Evolutionary conservation across 2,113 vertebrate genomes (phyloP).

Genomic region (Cyanoramphus novaezelandiae): DNA sequence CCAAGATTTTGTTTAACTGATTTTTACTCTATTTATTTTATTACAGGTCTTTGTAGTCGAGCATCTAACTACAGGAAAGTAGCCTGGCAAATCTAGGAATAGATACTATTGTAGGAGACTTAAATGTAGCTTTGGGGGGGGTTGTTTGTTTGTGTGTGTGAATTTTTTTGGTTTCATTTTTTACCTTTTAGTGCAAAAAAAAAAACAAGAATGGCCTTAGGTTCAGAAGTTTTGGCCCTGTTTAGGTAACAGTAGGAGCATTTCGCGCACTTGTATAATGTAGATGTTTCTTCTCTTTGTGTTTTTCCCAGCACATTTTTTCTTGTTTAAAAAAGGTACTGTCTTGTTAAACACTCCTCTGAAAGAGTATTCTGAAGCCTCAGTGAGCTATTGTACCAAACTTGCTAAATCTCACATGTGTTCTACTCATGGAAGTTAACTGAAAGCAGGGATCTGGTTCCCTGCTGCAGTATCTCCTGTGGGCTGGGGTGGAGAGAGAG

Average conservation of each 20-base stretch:
- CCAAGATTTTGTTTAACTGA: slow-evolving; percentile 70
- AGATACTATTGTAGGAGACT: slow-evolving; percentile 45
- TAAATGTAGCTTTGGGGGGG: slow-evolving; percentile 25
- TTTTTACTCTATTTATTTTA: slow-evolving; percentile 84
- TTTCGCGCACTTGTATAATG: slow-evolving; percentile 60
- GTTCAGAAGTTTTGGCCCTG: slow-evolving; percentile 65
- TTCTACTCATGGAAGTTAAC: slow-evolving; percentile 45
- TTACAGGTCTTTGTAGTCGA: slow-evolving; percentile 75
- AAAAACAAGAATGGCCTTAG: slow-evolving; percentile 50
- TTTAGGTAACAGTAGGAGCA: slow-evolving; percentile 31
- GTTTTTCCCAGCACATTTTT: slow-evolving; percentile 60
- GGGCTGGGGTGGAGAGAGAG: background rate
- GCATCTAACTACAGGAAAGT: slow-evolving; percentile 69
- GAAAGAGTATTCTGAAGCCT: slow-evolving; percentile 68
- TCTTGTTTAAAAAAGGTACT: slow-evolving; percentile 61
- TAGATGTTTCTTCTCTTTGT: slow-evolving; percentile 45
- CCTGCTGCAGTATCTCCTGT: background rate
- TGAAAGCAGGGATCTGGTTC: slow-evolving; percentile 38
- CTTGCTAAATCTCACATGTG: background rate
- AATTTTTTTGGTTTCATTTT: slow-evolving; percentile 31
- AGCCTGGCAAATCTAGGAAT: slow-evolving; percentile 70
- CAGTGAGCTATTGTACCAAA: slow-evolving; percentile 74
- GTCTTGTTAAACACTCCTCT: slow-evolving; percentile 41
- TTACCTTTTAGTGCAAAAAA: slow-evolving; percentile 50
- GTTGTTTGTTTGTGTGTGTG: background rate